Evolutionary conservation across 2,888 invertebrate species (phyloP).

Genomic region (Epinotia bilunana): DNA sequence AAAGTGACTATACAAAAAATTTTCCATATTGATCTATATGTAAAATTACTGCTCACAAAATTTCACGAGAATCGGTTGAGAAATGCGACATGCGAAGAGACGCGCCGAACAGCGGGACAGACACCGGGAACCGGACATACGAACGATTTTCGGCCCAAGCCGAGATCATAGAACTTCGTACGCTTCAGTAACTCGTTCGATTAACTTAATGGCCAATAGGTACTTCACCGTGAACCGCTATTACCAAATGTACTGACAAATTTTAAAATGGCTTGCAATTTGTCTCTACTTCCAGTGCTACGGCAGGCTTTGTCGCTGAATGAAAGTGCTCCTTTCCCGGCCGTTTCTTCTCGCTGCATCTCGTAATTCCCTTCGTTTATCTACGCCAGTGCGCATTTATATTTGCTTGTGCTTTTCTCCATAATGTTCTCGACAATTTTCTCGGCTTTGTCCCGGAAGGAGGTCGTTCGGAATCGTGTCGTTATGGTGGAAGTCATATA

Average conservation of each 20-base stretch:
- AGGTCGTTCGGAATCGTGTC: slow-evolving; percentile 20
- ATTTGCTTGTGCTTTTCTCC: slow-evolving; percentile 60
- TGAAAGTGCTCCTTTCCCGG: slow-evolving; percentile 61
- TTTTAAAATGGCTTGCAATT: slow-evolving; percentile 10
- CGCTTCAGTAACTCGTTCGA: too few species aligned
- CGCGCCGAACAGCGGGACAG: too few species aligned
- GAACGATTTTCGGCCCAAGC: too few species aligned
- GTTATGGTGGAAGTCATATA: slow-evolving; percentile 27
- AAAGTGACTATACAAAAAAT: too few species aligned
- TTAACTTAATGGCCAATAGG: not conserved
- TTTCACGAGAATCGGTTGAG: too few species aligned
- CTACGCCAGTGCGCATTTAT: slow-evolving; percentile 68
- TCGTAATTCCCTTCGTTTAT: slow-evolving; percentile 71
- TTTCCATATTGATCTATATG: too few species aligned
- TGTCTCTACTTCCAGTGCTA: slow-evolving; percentile 19
- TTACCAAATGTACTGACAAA: slow-evolving; percentile 13
- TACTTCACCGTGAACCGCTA: not conserved
- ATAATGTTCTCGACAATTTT: slow-evolving; percentile 45
- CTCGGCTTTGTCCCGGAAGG: slow-evolving; percentile 38
- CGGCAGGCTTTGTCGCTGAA: slow-evolving; percentile 50
- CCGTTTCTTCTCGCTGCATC: slow-evolving; percentile 63
- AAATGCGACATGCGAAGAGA: too few species aligned
- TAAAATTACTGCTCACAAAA: too few species aligned
- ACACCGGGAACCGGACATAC: too few species aligned
- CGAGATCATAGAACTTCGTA: too few species aligned